Evolutionary conservation across 2,113 vertebrate species (phyloP), one percentile per base, ranked within the genome.

Genomic region (Melanerpes aurifrons): DNA sequence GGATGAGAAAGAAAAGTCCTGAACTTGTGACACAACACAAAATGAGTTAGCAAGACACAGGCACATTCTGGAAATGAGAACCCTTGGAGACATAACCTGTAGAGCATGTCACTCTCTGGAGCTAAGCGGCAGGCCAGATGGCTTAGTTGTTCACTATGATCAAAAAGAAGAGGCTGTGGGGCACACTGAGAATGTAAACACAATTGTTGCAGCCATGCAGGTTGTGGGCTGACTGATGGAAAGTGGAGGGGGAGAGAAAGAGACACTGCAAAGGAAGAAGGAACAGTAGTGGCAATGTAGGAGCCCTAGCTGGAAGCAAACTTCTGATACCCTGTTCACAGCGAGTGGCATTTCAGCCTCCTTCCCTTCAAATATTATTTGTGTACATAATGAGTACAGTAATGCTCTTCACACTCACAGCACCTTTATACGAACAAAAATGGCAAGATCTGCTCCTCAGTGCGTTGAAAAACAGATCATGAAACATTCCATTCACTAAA

Each of bases 301-400:
- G 21, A 69, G 5, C 17, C 22, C 17, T 20, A 77, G 20, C 25
- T 61, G 76, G 75, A 80, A 91, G 24, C 18, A 72, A 68, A 56
- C 6, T 87, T 92, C 74, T 69, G 28, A 20, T 47, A 45, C 3
- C 28, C 15, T 80, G 7, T 7, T 83, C 31, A 24, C 26, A 43
- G 9, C 43, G 67, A 81, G 19, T 2, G 48, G 35, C 2, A 22
- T 48, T 83, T 71, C 45, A 78, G 13, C 21, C 37, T 80, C 48
- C 2, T 62, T 31, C 8, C 53, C 47, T 37, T 75, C 15, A 35
- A 35, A 21, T 8, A 45, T 17, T 68, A 16, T 58, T 82, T 40
- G 29, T 35, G 68, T 20, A 40, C 5, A 28, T 25, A 24, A 7
- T 0, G 0, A 32, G 4, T 43, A 28, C 0, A 0, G 35, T 37